These are phyloP conservation scores for Epistrophe eligans DNA, from an alignment of 2,888 invertebrate species.

Conservation along the genomic window DNA sequence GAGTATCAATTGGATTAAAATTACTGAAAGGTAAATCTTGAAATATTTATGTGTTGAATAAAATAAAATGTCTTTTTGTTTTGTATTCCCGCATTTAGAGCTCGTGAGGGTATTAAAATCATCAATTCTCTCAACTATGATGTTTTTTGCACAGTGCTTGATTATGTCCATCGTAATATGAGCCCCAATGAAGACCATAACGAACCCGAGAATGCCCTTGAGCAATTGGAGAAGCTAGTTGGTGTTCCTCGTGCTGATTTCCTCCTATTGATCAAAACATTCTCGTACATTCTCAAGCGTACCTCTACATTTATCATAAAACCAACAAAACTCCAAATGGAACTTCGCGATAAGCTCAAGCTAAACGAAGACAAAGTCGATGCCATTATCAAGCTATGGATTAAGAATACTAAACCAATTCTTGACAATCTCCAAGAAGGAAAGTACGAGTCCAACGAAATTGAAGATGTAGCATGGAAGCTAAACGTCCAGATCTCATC, in stretches of 20 bases:
- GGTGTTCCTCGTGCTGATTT: constrained; percentile 82
- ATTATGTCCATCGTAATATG: constrained; percentile 83
- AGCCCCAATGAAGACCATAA: constrained; percentile 78
- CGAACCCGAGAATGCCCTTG: constrained; percentile 82
- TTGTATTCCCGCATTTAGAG: constrained; percentile 77
- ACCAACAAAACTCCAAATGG: constrained; percentile 85
- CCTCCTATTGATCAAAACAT: constrained; percentile 82
- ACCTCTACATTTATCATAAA: constrained; percentile 85
- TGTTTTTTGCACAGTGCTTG: constrained; percentile 82
- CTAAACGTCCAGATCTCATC: constrained; percentile 85
- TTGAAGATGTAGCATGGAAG: constrained; percentile 86
- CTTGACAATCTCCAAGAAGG: constrained; percentile 84
- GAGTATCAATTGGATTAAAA: constrained; percentile 81
- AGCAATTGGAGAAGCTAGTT: constrained; percentile 82
- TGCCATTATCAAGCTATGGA: constrained; percentile 85
- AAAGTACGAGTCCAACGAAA: constrained; percentile 83
- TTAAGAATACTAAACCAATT: constrained; percentile 84
- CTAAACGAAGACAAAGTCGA: constrained; percentile 85
- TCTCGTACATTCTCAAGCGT: constrained; percentile 84
- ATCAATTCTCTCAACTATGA: constrained; percentile 83
- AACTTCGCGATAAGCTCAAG: constrained; percentile 84
- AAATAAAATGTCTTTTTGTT: not conserved
- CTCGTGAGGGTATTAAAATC: constrained; percentile 83
- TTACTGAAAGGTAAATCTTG: constrained; percentile 79
- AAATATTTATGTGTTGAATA: not conserved